Evolutionary conservation across 2,888 invertebrate species (phyloP), one percentile per base, ranked within the genome.

Genomic region (Hypercompe scribonia): DNA sequence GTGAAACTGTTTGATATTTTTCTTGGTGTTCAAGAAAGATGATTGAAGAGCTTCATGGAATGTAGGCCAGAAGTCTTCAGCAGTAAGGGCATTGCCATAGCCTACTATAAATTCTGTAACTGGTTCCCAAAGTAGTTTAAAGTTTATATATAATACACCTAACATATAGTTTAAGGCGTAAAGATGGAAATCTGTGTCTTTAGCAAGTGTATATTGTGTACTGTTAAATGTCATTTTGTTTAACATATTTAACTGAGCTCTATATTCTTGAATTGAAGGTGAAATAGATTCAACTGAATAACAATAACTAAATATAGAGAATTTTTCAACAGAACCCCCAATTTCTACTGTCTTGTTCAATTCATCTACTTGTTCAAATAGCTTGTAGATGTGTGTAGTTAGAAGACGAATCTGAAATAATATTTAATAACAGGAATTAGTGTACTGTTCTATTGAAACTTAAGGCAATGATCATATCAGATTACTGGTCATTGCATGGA

Each of bases 111-210:
- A 96, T 86, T 97, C 97, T 28, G 96, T 95, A 0, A 98, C 96
- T 0, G 99, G 98, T 78, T 98, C 97, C 99, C 99, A 99, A 0
- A 99, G 90, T 24, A 98, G 94, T 83, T 98, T 97, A 87, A 99
- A 99, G 90, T 99, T 99, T 33, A 98, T 96, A 90, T 98, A 98
- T 68, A 99, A 94, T 75, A 97, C 96, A 3, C 99, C 99, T 50
- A 99, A 96, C 85, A 99, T 96, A 86, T 98, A 98, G 77, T 97
- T 96, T 33, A 99, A 89, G 0, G 97, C 97, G 84, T 97, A 96
- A 82, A 96, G 93, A 84, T 96, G 95, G 81, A 96, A 97, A 11
- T 96, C 96, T 0, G 96, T 96, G 68, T 96, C 92, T 85, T 96
- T 96, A 8, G 95, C 95, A 75, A 97, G 87, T 78, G 96, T 96